These are phyloP conservation scores for Synanceia verrucosa DNA, from an alignment of 2,797 vertebrate genomes.

Conservation along the genomic window DNA sequence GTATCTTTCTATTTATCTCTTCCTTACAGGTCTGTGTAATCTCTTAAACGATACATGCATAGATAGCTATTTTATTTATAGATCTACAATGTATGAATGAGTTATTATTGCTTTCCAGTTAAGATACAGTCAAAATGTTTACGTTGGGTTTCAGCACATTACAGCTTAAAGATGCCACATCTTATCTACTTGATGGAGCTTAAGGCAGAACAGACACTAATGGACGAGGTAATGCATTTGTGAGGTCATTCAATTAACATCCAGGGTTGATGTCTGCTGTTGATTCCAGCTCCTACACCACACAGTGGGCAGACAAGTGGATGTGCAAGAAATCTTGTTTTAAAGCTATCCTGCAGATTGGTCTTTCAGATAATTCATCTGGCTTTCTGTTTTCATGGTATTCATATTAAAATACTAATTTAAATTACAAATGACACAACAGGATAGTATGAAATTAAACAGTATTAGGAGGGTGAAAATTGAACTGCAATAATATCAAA, in stretches of 20 bases:
- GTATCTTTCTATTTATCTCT: conserved; percentile 59
- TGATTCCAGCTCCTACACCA: conserved; percentile 38
- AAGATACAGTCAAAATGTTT: conserved; percentile 45
- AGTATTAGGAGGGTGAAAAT: not conserved
- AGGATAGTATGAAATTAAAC: not conserved
- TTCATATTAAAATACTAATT: not conserved
- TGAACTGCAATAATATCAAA: not conserved
- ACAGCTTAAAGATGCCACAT: conserved; percentile 36
- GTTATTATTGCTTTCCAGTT: conserved; percentile 21
- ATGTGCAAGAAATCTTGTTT: no score
- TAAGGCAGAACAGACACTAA: conserved; percentile 53
- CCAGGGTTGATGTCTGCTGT: conserved; percentile 48
- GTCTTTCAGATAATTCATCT: not conserved
- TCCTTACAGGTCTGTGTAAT: conserved; percentile 42
- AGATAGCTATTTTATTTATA: conserved; percentile 31
- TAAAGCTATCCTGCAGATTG: not conserved
- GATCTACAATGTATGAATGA: conserved; percentile 3
- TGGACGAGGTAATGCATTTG: conserved; percentile 43
- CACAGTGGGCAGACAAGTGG: not conserved
- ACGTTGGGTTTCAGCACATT: conserved; percentile 32
- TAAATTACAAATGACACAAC: not conserved
- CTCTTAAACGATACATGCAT: conserved; percentile 11
- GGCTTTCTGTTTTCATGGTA: not conserved
- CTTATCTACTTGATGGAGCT: conserved; percentile 27
- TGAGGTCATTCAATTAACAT: conserved; percentile 75